A percentile compares a stretch with the other conserved stretches of the same genome.
Evolutionary conservation across 2,797 vertebrate species (phyloP).

Genomic region (Fundulus diaphanus): DNA sequence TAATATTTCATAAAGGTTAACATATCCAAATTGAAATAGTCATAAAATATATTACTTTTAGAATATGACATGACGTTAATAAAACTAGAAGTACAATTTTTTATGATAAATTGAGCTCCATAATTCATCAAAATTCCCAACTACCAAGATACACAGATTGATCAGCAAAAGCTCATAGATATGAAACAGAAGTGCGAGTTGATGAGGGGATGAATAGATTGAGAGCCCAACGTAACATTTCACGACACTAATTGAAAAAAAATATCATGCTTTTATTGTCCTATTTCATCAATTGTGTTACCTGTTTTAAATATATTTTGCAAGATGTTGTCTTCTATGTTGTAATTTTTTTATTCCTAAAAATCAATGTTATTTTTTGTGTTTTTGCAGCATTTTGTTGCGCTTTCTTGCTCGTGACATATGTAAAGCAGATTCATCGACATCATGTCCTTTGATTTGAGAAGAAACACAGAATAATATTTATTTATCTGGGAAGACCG

Average conservation of each 20-base stretch:
- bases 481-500: conserved; percentile 66
- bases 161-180: background rate
- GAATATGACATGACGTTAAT: background rate
- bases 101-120: background rate
- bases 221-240: background rate
- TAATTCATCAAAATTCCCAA: background rate
- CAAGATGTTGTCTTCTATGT: background rate
- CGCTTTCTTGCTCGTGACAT: conserved; percentile 10
- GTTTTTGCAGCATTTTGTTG: conserved; percentile 8
- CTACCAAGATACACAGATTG: background rate
- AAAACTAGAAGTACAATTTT: background rate
- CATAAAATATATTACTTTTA: no score
- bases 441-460: conserved; percentile 47
- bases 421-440: conserved; percentile 27
- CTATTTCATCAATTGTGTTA: background rate
- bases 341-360: background rate
- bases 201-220: background rate
- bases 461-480: conserved; percentile 51
- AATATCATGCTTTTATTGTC: background rate
- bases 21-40: no score
- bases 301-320: background rate
- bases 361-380: background rate
- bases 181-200: background rate
- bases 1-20: background rate
- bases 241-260: background rate